phyloP scores from a whole-genome alignment of 1,140 invertebrate genomes.

The Drosophila asahinai region DNA sequence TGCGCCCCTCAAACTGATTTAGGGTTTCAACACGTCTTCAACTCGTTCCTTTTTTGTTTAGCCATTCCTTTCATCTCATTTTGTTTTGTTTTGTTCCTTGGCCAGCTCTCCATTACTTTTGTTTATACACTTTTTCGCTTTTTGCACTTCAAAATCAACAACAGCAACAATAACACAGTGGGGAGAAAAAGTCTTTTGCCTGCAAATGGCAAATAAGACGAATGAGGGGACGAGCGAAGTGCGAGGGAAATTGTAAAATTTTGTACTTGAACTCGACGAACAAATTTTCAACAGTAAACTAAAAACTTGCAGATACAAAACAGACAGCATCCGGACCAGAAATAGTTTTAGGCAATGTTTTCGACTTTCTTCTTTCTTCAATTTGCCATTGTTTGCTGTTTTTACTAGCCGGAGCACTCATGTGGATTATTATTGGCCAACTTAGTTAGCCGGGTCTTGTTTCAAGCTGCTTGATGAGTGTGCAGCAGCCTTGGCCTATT shows the following conservation, averaged over 20 bases:
- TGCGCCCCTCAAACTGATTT: slow-evolving; percentile 56
- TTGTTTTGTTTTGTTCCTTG: slow-evolving; percentile 2
- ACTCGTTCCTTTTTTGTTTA: slow-evolving; percentile 14
- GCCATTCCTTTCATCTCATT: slow-evolving; percentile 31
- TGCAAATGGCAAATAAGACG: slow-evolving; percentile 66
- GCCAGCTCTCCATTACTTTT: slow-evolving; percentile 75
- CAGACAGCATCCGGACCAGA: slow-evolving; percentile 54
- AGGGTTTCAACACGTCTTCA: slow-evolving; percentile 50
- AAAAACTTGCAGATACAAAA: slow-evolving; percentile 57
- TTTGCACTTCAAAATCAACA: slow-evolving; percentile 81
- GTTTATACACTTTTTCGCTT: slow-evolving; percentile 76
- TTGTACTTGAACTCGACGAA: slow-evolving; percentile 40
- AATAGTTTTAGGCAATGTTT: slow-evolving; percentile 60
- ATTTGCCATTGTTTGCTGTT: slow-evolving; percentile 44
- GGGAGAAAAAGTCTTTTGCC: slow-evolving; percentile 55
- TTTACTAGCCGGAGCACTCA: slow-evolving; percentile 41
- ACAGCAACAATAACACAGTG: slow-evolving; percentile 44
- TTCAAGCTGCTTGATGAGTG: slow-evolving; percentile 33
- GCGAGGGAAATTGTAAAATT: slow-evolving; percentile 62
- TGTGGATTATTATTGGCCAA: slow-evolving; percentile 63
- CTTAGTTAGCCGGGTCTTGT: slow-evolving; percentile 46
- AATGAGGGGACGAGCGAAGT: neutral
- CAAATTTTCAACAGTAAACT: slow-evolving; percentile 52
- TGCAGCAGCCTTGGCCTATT: slow-evolving; percentile 5
- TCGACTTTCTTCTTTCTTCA: slow-evolving; percentile 33